Evolutionary conservation across 2,888 invertebrate species (phyloP).

Genomic region (Mechanitis mazaeus): DNA sequence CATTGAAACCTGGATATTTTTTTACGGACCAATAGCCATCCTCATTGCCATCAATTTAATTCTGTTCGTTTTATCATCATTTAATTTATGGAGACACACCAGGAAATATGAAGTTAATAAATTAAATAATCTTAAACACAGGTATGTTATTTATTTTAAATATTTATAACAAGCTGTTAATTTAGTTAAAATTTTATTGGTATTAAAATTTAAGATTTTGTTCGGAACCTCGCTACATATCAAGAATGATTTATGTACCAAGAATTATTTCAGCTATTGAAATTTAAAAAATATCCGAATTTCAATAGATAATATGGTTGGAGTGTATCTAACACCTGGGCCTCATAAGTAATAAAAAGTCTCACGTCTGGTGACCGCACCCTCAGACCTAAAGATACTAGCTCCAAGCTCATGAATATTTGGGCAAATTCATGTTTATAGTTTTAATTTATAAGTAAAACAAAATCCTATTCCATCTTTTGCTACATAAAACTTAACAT

Average conservation of each 20-base stretch:
- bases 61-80: conserved; percentile 77
- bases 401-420: no score
- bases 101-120: conserved; percentile 71
- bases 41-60: conserved; percentile 75
- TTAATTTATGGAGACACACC: conserved; percentile 74
- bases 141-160: conserved; percentile 52
- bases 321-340: no score
- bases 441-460: neutral
- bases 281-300: no score
- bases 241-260: no score
- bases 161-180: neutral
- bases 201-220: neutral
- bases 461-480: no score
- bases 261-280: no score
- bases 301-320: no score
- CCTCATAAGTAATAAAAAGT: no score
- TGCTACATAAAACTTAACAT: no score
- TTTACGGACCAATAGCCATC: conserved; percentile 80
- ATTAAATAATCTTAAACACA: conserved; percentile 74
- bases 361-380: no score
- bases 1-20: conserved; percentile 78
- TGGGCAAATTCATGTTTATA: neutral
- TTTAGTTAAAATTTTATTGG: neutral
- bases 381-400: no score
- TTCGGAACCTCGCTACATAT: no score